Evolutionary conservation across 2,113 vertebrate species (phyloP), one percentile per base, ranked within the genome.

Genomic region (Mystacornis crossleyi): DNA sequence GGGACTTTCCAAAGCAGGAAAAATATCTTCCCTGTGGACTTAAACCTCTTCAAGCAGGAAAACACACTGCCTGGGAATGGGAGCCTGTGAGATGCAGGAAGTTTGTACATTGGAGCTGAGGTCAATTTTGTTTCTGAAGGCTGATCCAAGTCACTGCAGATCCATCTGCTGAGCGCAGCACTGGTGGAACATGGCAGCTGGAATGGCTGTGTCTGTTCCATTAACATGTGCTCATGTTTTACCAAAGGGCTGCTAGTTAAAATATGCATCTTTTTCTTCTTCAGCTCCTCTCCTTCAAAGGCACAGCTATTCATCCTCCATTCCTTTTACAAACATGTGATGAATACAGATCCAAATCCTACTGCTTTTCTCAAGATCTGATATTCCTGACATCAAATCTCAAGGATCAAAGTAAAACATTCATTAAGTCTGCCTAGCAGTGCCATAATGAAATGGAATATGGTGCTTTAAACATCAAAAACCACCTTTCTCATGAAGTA

Each of bases 281-380:
- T 77, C 61, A 64, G 36, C 85, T 92, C 19, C 85, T n/a, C 71
- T 92, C 40, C 90, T 93, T 96, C 93, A 92, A 96, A 97, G 88
- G 82, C 75, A 62, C 23, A 86, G 64, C 55, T 71, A 74, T 88
- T 95, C 96, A 94, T 92, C 85, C 90, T 73, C 81, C 82, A 86
- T 94, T 95, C 93, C 79, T 95, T 95, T 95, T 86, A 92, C 93
- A 96, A 97, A 94, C 84, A 90, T 57, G 84, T 89, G 83, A 89
- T 96, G 94, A 93, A 97, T 96, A 73, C 78, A 93, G 43, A 95
- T 94, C 88, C 85, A 86, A 94, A 90, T 81, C 86, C 3, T 4
- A 21, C 71, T 61, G 54, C 95, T 90, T 91, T 93, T 74, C 90
- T 90, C 0, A 0, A 90, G 82, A 91, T 92, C 88, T 92, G 51